These are phyloP conservation scores for Xestia xanthographa DNA, from an alignment of 2,888 invertebrate genomes.

Conservation along the genomic window DNA sequence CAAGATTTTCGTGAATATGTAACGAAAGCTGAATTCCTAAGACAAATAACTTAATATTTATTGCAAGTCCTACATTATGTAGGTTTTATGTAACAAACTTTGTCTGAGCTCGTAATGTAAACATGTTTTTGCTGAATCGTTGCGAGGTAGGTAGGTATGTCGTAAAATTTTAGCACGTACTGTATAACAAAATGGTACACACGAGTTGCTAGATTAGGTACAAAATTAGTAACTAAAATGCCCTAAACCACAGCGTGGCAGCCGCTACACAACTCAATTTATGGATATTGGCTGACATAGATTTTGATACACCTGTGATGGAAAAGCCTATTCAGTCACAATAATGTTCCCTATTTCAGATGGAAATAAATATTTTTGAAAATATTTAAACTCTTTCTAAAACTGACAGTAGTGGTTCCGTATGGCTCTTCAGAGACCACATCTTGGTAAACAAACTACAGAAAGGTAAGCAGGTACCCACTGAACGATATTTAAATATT, in stretches of 20 bases:
- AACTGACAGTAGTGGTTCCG: not conserved
- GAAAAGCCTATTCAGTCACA: not conserved
- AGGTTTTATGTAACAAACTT: constrained; percentile 35
- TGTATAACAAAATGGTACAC: constrained; percentile 38
- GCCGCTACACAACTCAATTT: constrained; percentile 27
- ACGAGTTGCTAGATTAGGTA: constrained; percentile 19
- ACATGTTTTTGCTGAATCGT: constrained; percentile 64
- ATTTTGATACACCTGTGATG: constrained; percentile 18
- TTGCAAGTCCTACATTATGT: constrained; percentile 9
- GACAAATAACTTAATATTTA: constrained; percentile 37
- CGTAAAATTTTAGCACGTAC: constrained; percentile 41
- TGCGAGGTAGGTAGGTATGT: constrained; percentile 19
- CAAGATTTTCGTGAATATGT: constrained; percentile 14
- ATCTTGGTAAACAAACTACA: not conserved
- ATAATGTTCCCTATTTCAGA: not conserved
- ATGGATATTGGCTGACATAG: constrained; percentile 23
- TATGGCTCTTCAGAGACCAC: not conserved
- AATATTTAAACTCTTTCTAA: not conserved
- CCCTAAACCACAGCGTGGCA: constrained; percentile 33
- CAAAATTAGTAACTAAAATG: constrained; percentile 46
- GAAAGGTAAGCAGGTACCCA: constrained; percentile 12
- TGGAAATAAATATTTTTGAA: not conserved
- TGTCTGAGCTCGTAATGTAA: constrained; percentile 48
- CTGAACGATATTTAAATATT: constrained; percentile 33
- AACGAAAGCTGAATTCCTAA: constrained; percentile 4